Evolutionary conservation across 1,140 invertebrate species (phyloP).

Genomic region (Sminthurides bifidus): DNA sequence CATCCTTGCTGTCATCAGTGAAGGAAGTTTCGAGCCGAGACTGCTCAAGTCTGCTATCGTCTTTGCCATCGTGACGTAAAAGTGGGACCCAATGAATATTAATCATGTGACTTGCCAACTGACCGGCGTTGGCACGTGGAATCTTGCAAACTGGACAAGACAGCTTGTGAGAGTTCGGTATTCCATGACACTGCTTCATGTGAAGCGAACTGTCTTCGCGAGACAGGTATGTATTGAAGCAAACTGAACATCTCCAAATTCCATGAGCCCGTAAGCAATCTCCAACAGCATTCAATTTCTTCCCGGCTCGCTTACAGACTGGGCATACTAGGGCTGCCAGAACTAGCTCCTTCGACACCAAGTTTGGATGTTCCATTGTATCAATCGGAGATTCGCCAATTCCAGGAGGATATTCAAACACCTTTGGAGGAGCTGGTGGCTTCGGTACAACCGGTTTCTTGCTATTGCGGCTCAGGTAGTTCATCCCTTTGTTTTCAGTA

Average conservation of each 20-base stretch:
- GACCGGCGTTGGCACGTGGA: conserved; percentile 18
- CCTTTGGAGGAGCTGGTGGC: neutral
- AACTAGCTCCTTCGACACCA: conserved; percentile 6
- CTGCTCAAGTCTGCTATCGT: neutral
- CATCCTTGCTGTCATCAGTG: neutral
- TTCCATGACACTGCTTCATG: conserved; percentile 18
- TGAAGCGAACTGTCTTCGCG: conserved; percentile 16
- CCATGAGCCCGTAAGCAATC: conserved; percentile 23
- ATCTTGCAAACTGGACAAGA: conserved; percentile 24
- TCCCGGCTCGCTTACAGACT: conserved; percentile 17
- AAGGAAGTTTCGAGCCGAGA: neutral
- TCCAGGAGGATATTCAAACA: conserved; percentile 8
- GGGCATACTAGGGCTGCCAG: conserved; percentile 8
- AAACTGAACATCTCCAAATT: conserved; percentile 24
- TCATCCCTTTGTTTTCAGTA: conserved; percentile 6
- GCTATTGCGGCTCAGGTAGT: neutral
- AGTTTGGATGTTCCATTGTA: conserved; percentile 14
- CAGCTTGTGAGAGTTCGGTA: neutral
- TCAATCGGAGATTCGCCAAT: conserved; percentile 26
- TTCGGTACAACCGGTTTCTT: neutral
- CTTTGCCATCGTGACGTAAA: neutral
- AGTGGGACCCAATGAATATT: conserved; percentile 16
- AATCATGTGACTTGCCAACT: conserved; percentile 24
- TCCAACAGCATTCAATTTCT: conserved; percentile 14
- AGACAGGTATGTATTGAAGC: conserved; percentile 27